These are phyloP conservation scores for Perithous albicinctus DNA, from an alignment of 2,888 invertebrate genomes.

Conservation along the genomic window DNA sequence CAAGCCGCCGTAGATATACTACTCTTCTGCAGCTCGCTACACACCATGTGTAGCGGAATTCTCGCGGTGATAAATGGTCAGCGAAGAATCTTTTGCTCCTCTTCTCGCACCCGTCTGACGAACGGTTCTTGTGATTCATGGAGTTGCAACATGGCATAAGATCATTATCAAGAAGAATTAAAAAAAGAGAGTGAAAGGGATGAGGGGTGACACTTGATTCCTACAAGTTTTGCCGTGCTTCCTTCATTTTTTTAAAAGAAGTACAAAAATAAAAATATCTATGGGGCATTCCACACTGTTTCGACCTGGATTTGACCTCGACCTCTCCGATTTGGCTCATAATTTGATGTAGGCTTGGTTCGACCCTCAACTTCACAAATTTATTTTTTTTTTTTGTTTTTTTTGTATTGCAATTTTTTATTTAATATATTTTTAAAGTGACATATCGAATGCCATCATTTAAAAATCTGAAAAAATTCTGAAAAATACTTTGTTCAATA, in stretches of 20 bases:
- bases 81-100: slow-evolving; percentile 43
- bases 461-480: too few species aligned
- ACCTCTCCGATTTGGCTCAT: too few species aligned
- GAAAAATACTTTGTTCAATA: too few species aligned
- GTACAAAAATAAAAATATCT: too few species aligned
- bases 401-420: too few species aligned
- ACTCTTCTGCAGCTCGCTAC: slow-evolving; percentile 28
- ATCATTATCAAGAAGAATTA: slow-evolving; percentile 55
- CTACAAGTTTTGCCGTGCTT: background rate
- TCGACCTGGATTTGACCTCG: too few species aligned
- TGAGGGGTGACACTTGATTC: slow-evolving; percentile 19
- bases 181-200: slow-evolving; percentile 11
- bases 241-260: background rate
- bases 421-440: too few species aligned
- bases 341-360: too few species aligned
- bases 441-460: too few species aligned
- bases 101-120: slow-evolving; percentile 58
- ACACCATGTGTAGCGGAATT: slow-evolving; percentile 66
- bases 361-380: too few species aligned
- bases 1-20: slow-evolving; percentile 15
- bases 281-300: too few species aligned
- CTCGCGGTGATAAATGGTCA: slow-evolving; percentile 75
- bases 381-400: too few species aligned
- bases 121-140: slow-evolving; percentile 70
- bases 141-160: slow-evolving; percentile 56